Conservation (phyloP, 2,113 vertebrate species). For the Amblyornis subalaris region DNA sequence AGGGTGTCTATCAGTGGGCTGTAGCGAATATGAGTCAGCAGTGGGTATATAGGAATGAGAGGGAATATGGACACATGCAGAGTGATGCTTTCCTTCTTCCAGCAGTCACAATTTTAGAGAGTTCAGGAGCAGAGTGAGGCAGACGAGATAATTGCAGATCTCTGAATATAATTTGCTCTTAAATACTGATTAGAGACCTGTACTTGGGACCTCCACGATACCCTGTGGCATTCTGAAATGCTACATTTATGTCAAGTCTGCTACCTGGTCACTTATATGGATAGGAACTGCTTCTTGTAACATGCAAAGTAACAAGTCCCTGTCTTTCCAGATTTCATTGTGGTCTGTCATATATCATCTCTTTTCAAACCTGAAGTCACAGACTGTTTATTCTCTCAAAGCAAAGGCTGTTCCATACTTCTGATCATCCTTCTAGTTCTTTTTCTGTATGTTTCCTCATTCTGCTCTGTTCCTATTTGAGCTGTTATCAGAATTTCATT, state of each 20-base stretch:
- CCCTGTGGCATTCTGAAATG: not conserved
- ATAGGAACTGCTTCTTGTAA: not conserved
- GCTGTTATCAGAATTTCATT: not conserved
- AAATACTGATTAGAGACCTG: not conserved
- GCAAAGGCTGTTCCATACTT: not conserved
- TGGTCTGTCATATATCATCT: not conserved
- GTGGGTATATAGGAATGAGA: not conserved
- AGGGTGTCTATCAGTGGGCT: not conserved
- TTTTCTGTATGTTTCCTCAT: not conserved
- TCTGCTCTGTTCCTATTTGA: not conserved
- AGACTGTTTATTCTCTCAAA: not conserved
- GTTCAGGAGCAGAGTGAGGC: not conserved
- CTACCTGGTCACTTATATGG: not conserved
- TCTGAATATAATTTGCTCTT: not conserved
- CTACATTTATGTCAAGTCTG: not conserved
- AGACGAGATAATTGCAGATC: not conserved
- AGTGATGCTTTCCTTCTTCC: not conserved
- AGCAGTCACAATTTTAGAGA: not conserved
- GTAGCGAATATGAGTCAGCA: rapidly evolving
- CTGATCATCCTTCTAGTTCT: not conserved
- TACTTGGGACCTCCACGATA: not conserved
- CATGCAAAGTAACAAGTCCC: not conserved
- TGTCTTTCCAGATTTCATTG: not conserved
- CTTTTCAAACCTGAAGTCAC: not conserved
- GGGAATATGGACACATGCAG: not conserved